phyloP scores from a whole-genome alignment of 2,888 invertebrate species.

The Ypsolopha scabrella region DNA sequence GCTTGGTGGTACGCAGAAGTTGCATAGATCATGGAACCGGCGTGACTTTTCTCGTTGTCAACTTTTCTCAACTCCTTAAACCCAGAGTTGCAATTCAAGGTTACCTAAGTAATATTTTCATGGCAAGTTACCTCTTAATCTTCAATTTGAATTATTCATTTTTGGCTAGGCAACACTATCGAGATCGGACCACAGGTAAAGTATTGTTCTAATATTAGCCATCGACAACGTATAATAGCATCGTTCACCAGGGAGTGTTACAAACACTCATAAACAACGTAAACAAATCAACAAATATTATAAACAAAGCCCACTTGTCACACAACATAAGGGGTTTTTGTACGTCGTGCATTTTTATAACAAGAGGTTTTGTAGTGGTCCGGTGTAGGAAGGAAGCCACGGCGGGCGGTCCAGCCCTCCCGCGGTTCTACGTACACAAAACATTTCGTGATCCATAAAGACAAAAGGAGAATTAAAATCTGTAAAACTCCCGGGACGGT shows the following conservation, averaged over 20 bases:
- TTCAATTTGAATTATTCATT: too few species aligned
- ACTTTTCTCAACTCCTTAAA: too few species aligned
- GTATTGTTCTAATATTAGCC: too few species aligned
- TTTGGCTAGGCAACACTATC: too few species aligned
- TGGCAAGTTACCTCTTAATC: too few species aligned
- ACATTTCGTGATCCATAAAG: constrained; percentile 69
- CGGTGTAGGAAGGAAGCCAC: constrained; percentile 65
- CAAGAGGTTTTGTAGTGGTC: constrained; percentile 59
- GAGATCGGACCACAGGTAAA: too few species aligned
- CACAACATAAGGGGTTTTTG: constrained; percentile 61
- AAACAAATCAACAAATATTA: constrained; percentile 63
- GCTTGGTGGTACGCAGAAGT: too few species aligned
- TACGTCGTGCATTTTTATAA: constrained; percentile 61
- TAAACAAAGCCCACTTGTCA: constrained; percentile 67
- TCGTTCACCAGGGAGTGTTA: constrained; percentile 56
- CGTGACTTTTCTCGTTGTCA: too few species aligned
- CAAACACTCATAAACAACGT: constrained; percentile 51
- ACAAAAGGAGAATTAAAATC: constrained; percentile 67
- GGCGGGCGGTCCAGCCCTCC: constrained; percentile 60
- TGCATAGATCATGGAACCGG: too few species aligned
- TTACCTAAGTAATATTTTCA: too few species aligned
- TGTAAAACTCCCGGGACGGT: constrained; percentile 47
- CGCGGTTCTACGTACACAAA: constrained; percentile 61
- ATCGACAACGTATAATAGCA: constrained; percentile 23
- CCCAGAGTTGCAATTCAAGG: too few species aligned